Percentiles rank a stretch among this genome's conserved stretches.
phyloP scores from a whole-genome alignment of 2,113 vertebrate species.

The human (Homo sapiens) region DNA sequence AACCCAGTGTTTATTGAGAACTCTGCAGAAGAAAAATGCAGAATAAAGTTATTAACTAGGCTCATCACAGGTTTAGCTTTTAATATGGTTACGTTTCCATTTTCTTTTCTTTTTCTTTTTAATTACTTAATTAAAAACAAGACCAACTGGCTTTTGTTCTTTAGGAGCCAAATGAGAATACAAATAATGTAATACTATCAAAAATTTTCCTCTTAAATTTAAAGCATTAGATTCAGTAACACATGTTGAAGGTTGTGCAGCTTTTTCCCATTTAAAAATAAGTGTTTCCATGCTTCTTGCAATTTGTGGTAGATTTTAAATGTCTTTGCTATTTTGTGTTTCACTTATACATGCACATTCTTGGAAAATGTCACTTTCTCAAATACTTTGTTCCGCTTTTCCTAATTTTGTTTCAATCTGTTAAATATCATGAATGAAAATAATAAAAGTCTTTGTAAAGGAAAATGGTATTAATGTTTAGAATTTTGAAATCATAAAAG shows the following conservation, averaged over 20 bases:
- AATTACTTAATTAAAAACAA: constrained; percentile 62
- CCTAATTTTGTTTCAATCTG: constrained; percentile 68
- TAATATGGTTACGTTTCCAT: constrained; percentile 60
- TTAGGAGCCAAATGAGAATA: constrained; percentile 65
- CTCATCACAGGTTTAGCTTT: constrained; percentile 63
- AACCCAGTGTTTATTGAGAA: constrained; percentile 37
- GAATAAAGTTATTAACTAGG: constrained; percentile 35
- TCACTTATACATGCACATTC: constrained; percentile 74
- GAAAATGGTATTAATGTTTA: constrained; percentile 71
- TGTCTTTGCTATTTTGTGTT: constrained; percentile 84
- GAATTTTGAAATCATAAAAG: constrained; percentile 66
- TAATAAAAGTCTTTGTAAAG: constrained; percentile 65
- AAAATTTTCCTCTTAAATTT: constrained; percentile 75
- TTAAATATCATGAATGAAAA: constrained; percentile 73
- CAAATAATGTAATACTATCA: constrained; percentile 73
- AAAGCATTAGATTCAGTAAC: constrained; percentile 81
- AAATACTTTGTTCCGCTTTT: constrained; percentile 72
- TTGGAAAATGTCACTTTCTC: constrained; percentile 81
- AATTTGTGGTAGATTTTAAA: constrained; percentile 86
- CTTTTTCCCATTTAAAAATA: constrained; percentile 87
- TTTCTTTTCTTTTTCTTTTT: constrained; percentile 32
- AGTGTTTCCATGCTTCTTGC: constrained; percentile 85
- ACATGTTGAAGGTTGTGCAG: constrained; percentile 78
- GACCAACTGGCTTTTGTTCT: constrained; percentile 65
- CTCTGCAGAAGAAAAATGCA: constrained; percentile 53